Percentiles rank a stretch among this genome's conserved stretches.
These are phyloP conservation scores for Bujurquina vittata DNA, from an alignment of 2,113 vertebrate species.

Conservation along the genomic window DNA sequence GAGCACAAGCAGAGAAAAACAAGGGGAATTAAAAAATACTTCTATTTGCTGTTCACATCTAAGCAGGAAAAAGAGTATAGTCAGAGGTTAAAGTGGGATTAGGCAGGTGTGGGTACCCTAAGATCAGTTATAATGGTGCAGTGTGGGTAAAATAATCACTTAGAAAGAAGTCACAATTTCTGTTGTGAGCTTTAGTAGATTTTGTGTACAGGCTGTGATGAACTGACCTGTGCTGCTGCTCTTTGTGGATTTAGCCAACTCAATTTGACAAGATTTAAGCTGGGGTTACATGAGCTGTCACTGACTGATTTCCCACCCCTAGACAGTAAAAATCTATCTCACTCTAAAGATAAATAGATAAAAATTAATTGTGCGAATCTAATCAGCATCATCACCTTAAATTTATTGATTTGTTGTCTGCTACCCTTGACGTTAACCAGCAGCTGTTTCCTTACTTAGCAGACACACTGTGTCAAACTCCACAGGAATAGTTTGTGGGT, in stretches of 20 bases:
- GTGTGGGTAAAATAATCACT: not conserved
- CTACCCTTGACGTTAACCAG: not conserved
- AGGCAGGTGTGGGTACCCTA: not conserved
- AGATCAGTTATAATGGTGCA: not conserved
- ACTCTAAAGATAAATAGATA: not conserved
- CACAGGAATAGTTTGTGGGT: no score
- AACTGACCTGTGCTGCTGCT: slow-evolving; percentile 7
- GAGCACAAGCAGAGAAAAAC: no score
- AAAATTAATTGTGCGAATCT: not conserved
- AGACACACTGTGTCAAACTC: no score
- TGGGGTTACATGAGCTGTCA: not conserved
- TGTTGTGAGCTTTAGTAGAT: not conserved
- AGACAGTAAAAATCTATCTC: not conserved
- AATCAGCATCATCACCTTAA: not conserved
- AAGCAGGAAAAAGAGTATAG: not conserved
- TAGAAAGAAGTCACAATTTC: not conserved
- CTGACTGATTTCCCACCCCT: not conserved
- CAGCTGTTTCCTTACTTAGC: no score
- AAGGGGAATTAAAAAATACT: no score
- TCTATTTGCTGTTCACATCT: not conserved
- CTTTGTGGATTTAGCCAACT: slow-evolving; percentile 11
- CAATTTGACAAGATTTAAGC: slow-evolving; percentile 10
- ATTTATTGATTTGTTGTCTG: not conserved
- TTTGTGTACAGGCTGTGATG: not conserved
- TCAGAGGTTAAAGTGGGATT: not conserved